Evolutionary conservation across 2,113 vertebrate species (phyloP), one percentile per base, ranked within the genome.

Genomic region (Mirounga angustirostris): DNA sequence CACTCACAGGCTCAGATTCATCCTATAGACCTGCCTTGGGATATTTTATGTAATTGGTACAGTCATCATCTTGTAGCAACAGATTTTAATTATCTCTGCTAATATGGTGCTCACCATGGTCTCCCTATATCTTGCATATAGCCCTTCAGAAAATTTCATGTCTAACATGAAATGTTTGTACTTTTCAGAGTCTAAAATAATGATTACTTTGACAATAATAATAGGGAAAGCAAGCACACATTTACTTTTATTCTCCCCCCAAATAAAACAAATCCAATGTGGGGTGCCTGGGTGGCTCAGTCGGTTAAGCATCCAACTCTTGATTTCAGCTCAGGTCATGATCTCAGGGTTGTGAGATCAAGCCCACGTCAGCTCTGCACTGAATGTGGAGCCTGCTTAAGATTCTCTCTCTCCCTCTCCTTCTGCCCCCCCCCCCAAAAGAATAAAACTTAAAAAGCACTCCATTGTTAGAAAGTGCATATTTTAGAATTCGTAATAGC

Each of bases 401-500:
- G 65, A 19, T 69, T 69, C 33, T 69, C 65, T 69, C 33, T n/a
- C 65, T 69, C 15, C 65, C 30, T n/a, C 63, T 67, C 16, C 65
- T 15, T 69, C 15, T n/a, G 33, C 33, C 33, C 65, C 33, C 65
- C 8, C 15, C 65, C 16, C 33, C 9, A 69, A 36, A 69, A 36
- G n/a, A 69, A 9, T 69, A 69, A 69, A 69, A 36, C 18, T 69
- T 36, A 69, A 36, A 69, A 36, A 21, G 7, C 33, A 21, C 40
- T 76, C 12, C 7, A 76, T 9, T 92, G 18, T 26, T n/a, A n/a
- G 36, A 79, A 93, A 59, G 33, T 58, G 40, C 2, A 91, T 61
- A 58, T 93, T 93, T 96, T 87, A 78, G n/a, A 78, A 76, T 93
- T 90, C 10, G 50, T 71, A 30, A 59, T n/a, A 46, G 43, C 14